Base-by-base conservation (phyloP, 2,113 vertebrate species). In the Upupa epops region DNA sequence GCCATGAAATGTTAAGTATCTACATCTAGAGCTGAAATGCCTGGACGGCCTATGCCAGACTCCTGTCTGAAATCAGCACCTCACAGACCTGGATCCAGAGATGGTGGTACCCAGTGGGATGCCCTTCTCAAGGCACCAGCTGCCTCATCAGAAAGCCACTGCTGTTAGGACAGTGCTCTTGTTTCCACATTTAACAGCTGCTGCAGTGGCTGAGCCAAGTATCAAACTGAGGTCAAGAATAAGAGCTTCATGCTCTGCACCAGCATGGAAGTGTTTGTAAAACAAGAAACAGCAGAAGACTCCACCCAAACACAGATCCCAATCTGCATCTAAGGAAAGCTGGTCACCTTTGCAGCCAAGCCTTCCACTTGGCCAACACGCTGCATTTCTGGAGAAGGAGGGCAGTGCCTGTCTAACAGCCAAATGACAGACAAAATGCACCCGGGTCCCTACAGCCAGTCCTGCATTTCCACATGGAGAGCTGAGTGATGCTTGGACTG, bases 261-360 rank as follows among this genome's bases (percentile, higher is more conserved):
- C 9, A 8, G 6, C 0, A 0, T 54, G 46, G 63, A 26, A 0
- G 4, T 24, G 18, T 29, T 72, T 72, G 34, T 56, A 45, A 68
- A 77, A 49, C 20, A n/a, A 64, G 42, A 11, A 75, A 54, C 58
- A 89, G 37, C 54, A 79, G 54, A 29, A 60, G 68, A 13, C 34
- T 75, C 54, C 58, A 37, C 11, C 34, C 54, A 34, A 72, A 75
- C 2, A 4, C 45, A 76, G 17, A 60, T 13, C 26, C 56, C 15
- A 37, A 1, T 1, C 19, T n/a, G 7, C 61, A 26, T 1, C 28
- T 0, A 0, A 69, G n/a, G 34, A 68, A 60, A 72, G 71, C 34
- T 5, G 3, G 36, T 4, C 15, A 54, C 22, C 45, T 75, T 18
- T 15, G 31, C 3, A 8, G n/a, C 54, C 0, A 0, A 92, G 63